These are phyloP conservation scores for Alviniconcha marisindica DNA, from an alignment of 1,140 invertebrate species.

Conservation along the genomic window DNA sequence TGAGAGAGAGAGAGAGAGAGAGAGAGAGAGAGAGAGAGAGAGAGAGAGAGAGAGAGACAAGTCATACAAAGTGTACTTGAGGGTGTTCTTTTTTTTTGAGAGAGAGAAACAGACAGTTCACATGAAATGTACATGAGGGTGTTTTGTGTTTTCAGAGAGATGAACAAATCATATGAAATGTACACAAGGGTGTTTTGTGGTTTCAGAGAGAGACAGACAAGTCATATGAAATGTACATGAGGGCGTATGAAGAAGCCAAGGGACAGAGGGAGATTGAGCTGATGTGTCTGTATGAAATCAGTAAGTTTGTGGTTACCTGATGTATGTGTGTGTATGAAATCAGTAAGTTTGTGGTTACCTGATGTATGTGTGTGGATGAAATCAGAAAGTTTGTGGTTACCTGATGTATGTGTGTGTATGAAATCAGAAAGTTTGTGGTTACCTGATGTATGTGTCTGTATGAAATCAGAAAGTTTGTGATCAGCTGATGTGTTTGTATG, in stretches of 20 bases:
- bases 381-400: slow-evolving; percentile 68
- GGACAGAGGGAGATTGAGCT: slow-evolving; percentile 83
- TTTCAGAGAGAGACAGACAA: slow-evolving; percentile 80
- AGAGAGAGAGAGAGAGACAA: too few relatives aligned
- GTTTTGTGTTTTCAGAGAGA: too few relatives aligned
- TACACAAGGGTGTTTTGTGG: too few relatives aligned
- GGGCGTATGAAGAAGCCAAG: slow-evolving; percentile 80
- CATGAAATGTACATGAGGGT: too few relatives aligned
- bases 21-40: too few relatives aligned
- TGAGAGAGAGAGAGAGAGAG: too few relatives aligned
- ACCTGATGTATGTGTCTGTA: neutral
- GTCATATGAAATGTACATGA: slow-evolving; percentile 81
- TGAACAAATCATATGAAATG: too few relatives aligned
- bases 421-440: slow-evolving; percentile 75
- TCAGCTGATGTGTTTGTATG: neutral
- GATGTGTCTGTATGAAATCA: slow-evolving; percentile 83
- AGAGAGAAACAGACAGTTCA: too few relatives aligned
- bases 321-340: slow-evolving; percentile 83
- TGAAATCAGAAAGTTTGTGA: neutral
- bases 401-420: slow-evolving; percentile 81
- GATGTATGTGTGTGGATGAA: slow-evolving; percentile 83
- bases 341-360: slow-evolving; percentile 56
- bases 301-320: slow-evolving; percentile 54
- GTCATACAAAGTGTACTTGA: too few relatives aligned
- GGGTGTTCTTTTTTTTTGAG: too few relatives aligned